Percentiles rank a stretch among this genome's conserved stretches.
Evolutionary conservation across 1,140 invertebrate genomes (phyloP).

Genomic region (Fopius arisanus): DNA sequence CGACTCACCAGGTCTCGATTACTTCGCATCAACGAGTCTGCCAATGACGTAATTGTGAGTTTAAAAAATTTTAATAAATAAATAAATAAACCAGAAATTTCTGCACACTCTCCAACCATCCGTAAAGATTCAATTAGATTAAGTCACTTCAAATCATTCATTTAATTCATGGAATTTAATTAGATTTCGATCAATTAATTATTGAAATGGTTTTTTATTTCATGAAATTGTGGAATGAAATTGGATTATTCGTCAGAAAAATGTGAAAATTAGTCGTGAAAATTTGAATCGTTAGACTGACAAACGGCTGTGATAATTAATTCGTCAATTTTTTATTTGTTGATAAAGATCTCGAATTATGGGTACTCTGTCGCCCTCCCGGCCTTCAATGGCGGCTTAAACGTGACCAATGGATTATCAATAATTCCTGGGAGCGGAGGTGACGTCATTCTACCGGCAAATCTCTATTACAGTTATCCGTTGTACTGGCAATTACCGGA

Average conservation of each 20-base stretch:
- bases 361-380: slow-evolving; percentile 50
- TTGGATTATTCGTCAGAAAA: no score
- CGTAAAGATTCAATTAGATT: no score
- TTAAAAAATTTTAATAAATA: background rate
- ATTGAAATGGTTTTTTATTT: no score
- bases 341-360: slow-evolving; percentile 55
- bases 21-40: slow-evolving; percentile 65
- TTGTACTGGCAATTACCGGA: slow-evolving; percentile 87
- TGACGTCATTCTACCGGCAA: slow-evolving; percentile 74
- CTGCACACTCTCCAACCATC: no score
- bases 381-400: slow-evolving; percentile 59
- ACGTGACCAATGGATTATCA: slow-evolving; percentile 69
- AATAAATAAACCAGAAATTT: background rate
- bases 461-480: slow-evolving; percentile 74
- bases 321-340: slow-evolving; percentile 15
- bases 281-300: no score
- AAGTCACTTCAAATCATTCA: no score
- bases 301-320: no score
- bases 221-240: no score
- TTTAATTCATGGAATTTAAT: no score
- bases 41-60: slow-evolving; percentile 63
- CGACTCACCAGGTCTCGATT: slow-evolving; percentile 68
- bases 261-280: no score
- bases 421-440: slow-evolving; percentile 74
- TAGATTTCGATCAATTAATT: no score